Evolutionary conservation across 1,140 invertebrate species (phyloP).

Genomic region (Neodiprion pinetum): DNA sequence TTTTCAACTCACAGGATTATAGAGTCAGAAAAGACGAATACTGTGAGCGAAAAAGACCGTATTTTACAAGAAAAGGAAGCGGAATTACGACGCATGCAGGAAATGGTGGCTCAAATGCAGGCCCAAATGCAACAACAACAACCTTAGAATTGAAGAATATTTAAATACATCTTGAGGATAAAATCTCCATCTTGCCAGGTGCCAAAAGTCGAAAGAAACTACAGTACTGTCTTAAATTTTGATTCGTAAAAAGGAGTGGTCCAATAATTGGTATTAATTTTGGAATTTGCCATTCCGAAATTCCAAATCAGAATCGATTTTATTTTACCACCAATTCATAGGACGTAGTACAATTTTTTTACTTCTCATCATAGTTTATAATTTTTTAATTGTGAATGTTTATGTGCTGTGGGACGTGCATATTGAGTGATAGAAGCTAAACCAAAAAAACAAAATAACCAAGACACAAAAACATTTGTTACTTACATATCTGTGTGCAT

Average conservation of each 20-base stretch:
- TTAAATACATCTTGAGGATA: conserved; percentile 19
- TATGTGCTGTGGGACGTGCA: too few relatives aligned
- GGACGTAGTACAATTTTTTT: too few relatives aligned
- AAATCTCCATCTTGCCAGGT: conserved; percentile 45
- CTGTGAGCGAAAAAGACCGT: conserved; percentile 77
- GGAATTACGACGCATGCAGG: conserved; percentile 91
- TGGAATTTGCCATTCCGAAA: too few relatives aligned
- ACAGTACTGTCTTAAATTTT: neutral
- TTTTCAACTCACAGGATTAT: conserved; percentile 38
- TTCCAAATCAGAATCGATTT: too few relatives aligned
- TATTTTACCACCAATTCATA: too few relatives aligned
- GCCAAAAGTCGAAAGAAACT: conserved; percentile 42
- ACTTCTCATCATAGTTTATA: too few relatives aligned
- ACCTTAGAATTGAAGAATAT: conserved; percentile 46
- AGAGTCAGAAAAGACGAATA: conserved; percentile 55
- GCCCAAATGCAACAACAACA: conserved; percentile 83
- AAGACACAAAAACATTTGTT: neutral
- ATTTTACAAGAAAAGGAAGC: conserved; percentile 90
- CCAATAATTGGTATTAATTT: too few relatives aligned
- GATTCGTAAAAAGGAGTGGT: too few relatives aligned
- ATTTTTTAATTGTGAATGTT: too few relatives aligned
- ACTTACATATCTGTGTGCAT: neutral
- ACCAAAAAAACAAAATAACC: too few relatives aligned
- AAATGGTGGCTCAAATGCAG: conserved; percentile 95
- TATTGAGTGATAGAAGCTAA: too few relatives aligned